Conservation (phyloP, 2,113 vertebrate species). For the Nesoenas mayeri region DNA sequence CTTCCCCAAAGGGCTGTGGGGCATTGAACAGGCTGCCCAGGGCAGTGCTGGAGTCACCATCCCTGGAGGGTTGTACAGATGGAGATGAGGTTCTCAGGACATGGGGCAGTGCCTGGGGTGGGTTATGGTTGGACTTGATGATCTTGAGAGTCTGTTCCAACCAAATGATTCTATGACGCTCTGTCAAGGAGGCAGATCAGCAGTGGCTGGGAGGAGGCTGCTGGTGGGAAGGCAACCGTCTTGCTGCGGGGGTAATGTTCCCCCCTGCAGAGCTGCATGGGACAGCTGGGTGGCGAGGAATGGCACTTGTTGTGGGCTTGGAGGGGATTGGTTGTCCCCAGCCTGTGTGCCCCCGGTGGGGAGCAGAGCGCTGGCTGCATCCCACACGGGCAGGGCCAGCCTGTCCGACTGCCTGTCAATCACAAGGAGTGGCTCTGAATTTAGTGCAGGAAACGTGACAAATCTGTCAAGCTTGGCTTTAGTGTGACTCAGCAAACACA, state of each 20-base stretch:
- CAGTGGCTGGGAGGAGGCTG: too few species aligned
- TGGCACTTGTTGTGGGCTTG: background rate
- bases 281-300: accelerated
- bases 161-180: too few species aligned
- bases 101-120: too few species aligned
- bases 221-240: background rate
- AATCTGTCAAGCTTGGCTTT: background rate
- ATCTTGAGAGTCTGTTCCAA: too few species aligned
- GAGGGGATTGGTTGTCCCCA: background rate
- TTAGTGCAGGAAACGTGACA: accelerated
- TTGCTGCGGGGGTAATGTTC: too few species aligned
- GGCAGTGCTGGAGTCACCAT: too few species aligned
- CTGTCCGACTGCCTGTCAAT: accelerated
- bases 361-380: accelerated
- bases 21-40: too few species aligned
- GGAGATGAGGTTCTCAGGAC: too few species aligned
- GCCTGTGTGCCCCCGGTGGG: background rate
- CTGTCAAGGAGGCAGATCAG: too few species aligned
- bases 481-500: accelerated
- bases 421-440: background rate
- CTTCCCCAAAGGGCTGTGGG: too few species aligned
- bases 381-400: accelerated
- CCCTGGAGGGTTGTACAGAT: too few species aligned
- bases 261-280: accelerated
- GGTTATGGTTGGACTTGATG: too few species aligned